Evolutionary conservation across 1,140 invertebrate genomes (phyloP).

Genomic region (Bombus waltoni): DNA sequence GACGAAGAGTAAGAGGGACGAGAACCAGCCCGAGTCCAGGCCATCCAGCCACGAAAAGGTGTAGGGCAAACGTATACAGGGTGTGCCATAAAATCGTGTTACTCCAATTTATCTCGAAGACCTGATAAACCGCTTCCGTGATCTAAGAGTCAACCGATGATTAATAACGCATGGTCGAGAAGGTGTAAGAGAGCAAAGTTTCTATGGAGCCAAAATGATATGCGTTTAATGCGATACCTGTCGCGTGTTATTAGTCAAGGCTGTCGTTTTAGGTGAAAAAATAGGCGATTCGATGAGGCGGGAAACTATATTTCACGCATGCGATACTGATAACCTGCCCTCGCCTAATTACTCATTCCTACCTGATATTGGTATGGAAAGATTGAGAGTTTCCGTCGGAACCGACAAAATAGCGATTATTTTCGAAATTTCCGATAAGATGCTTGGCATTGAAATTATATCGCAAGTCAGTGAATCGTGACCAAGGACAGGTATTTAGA

Average conservation of each 20-base stretch:
- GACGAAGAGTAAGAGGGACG: conserved; percentile 56
- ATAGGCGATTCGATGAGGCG: neutral
- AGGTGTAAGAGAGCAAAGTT: no score
- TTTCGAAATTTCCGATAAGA: neutral
- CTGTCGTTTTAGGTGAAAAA: conserved; percentile 10
- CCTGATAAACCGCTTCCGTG: neutral
- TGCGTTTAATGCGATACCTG: conserved; percentile 1
- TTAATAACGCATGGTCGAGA: neutral
- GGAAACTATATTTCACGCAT: conserved; percentile 11
- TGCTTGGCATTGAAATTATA: neutral
- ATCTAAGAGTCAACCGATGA: neutral
- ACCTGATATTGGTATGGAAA: neutral
- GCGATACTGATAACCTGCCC: neutral
- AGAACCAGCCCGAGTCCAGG: conserved; percentile 61
- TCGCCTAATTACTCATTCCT: conserved; percentile 11
- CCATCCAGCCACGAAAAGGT: conserved; percentile 62
- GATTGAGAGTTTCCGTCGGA: no score
- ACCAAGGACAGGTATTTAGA: no score
- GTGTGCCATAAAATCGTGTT: conserved; percentile 54
- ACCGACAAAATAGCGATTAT: neutral
- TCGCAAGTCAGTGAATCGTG: neutral
- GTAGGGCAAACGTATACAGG: conserved; percentile 51
- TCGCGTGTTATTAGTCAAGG: neutral
- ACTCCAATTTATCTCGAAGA: neutral
- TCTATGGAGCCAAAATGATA: neutral